Evolutionary conservation across 2,888 invertebrate genomes (phyloP).

Genomic region (Drosophila setosimentum): DNA sequence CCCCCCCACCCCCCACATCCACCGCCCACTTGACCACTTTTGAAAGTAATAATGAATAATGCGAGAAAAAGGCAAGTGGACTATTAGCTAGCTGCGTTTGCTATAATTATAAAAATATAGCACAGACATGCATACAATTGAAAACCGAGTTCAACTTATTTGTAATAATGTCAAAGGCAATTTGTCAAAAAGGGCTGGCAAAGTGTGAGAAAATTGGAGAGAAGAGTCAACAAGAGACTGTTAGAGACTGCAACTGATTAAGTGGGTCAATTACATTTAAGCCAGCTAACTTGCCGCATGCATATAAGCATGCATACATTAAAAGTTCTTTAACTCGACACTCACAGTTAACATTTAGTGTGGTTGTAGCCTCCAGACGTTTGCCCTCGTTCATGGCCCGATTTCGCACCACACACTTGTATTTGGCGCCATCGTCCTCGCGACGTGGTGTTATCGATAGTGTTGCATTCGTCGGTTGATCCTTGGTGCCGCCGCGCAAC

Average conservation of each 20-base stretch:
- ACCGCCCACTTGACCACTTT: background rate
- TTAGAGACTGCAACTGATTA: background rate
- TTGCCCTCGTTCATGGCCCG: slow-evolving; percentile 93
- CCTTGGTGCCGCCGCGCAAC: slow-evolving; percentile 90
- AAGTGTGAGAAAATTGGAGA: background rate
- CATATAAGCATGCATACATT: too few relatives aligned
- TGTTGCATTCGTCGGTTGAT: slow-evolving; percentile 91
- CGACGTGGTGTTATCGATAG: slow-evolving; percentile 91
- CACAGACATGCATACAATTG: slow-evolving; percentile 7
- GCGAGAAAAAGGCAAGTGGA: slow-evolving; percentile 8
- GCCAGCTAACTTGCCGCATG: background rate
- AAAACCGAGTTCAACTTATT: slow-evolving; percentile 15
- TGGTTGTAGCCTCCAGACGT: slow-evolving; percentile 92
- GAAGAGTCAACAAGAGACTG: background rate
- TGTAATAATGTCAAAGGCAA: slow-evolving; percentile 30
- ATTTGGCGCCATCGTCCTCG: slow-evolving; percentile 93
- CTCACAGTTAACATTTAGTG: slow-evolving; percentile 96
- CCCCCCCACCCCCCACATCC: background rate
- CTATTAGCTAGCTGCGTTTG: slow-evolving; percentile 12
- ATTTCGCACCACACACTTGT: slow-evolving; percentile 95
- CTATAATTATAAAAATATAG: slow-evolving; percentile 14
- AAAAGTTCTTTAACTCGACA: slow-evolving; percentile 73
- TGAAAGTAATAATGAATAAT: slow-evolving; percentile 19
- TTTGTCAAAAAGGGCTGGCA: slow-evolving; percentile 19
- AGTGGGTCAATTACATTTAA: background rate